These are phyloP conservation scores for Boloria selene DNA, from an alignment of 2,888 invertebrate genomes.

Conservation along the genomic window DNA sequence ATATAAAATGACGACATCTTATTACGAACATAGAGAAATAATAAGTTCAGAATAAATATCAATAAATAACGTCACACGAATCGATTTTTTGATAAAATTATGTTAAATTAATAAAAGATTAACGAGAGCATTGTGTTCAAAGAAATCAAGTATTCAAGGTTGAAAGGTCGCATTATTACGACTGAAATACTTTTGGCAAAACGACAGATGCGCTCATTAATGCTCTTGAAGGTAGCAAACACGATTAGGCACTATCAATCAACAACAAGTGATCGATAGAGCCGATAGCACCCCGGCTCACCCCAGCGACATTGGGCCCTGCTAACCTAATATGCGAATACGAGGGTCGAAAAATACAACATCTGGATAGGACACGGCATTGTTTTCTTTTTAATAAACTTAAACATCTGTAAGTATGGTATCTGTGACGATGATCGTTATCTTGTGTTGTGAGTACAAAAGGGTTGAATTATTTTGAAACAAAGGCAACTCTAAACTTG, in stretches of 20 bases:
- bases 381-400: slow-evolving; percentile 31
- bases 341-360: slow-evolving; percentile 53
- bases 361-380: slow-evolving; percentile 48
- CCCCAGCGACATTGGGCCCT: slow-evolving; percentile 61
- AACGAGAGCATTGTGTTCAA: too few species aligned
- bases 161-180: background rate
- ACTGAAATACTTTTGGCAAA: slow-evolving; percentile 9
- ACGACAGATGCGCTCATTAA: slow-evolving; percentile 43
- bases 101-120: too few species aligned
- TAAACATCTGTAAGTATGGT: slow-evolving; percentile 27
- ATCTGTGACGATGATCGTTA: slow-evolving; percentile 22
- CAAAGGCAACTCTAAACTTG: background rate
- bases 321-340: slow-evolving; percentile 75
- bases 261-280: slow-evolving; percentile 52
- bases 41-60: too few species aligned
- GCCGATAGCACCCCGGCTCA: slow-evolving; percentile 45
- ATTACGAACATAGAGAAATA: too few species aligned
- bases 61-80: too few species aligned
- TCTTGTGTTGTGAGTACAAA: slow-evolving; percentile 1
- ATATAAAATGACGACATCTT: too few species aligned
- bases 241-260: slow-evolving; percentile 61
- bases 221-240: slow-evolving; percentile 40
- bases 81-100: too few species aligned
- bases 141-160: background rate
- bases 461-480: slow-evolving; percentile 14